Evolutionary conservation across 2,797 vertebrate species (phyloP).

Genomic region (Enteromius viviparus): DNA sequence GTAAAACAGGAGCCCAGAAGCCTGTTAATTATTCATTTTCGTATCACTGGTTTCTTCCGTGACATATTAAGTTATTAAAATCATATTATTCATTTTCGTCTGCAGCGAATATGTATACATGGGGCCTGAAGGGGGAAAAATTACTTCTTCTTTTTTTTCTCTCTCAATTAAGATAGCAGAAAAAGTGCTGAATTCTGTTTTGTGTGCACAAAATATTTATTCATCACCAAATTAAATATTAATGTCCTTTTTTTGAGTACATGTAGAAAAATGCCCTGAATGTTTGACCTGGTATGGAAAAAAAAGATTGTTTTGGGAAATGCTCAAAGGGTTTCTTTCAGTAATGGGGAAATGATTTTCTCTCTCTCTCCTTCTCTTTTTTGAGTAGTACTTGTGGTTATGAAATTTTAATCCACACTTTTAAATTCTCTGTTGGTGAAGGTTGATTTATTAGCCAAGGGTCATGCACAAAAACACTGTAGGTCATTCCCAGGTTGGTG

Average conservation of each 20-base stretch:
- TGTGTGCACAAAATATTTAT: conserved; percentile 57
- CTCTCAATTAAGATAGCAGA: conserved; percentile 56
- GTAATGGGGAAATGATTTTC: conserved; percentile 56
- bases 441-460: conserved; percentile 54
- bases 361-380: background rate
- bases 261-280: conserved; percentile 52
- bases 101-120: conserved; percentile 40
- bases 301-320: conserved; percentile 40
- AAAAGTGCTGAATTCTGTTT: conserved; percentile 57
- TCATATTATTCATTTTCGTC: conserved; percentile 55
- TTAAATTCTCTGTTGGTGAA: conserved; percentile 41
- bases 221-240: conserved; percentile 61
- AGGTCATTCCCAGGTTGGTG: conserved; percentile 33
- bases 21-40: conserved; percentile 58
- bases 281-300: conserved; percentile 58
- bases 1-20: conserved; percentile 47
- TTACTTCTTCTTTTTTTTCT: conserved; percentile 15
- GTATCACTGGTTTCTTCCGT: conserved; percentile 43
- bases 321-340: conserved; percentile 48
- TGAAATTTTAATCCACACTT: conserved; percentile 65
- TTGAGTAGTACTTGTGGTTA: conserved; percentile 42
- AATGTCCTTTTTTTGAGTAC: conserved; percentile 57
- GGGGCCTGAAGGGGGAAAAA: conserved; percentile 25
- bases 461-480: conserved; percentile 57
- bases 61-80: conserved; percentile 53